Conservation (phyloP, 2,113 vertebrate genomes). For the Seriola quinqueradiata region DNA sequence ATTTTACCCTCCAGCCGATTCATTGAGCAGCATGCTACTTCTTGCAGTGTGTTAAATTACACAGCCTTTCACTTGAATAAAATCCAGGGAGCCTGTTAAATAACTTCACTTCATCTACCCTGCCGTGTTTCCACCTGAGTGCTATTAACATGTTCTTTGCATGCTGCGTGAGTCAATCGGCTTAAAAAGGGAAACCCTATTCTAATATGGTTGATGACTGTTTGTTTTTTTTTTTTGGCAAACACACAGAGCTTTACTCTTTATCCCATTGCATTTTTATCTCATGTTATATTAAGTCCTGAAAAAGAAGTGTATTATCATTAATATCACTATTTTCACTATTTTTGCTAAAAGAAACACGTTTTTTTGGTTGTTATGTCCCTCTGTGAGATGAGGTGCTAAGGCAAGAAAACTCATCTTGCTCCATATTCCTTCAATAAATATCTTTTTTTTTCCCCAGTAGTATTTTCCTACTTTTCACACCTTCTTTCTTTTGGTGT, state of each 20-base stretch:
- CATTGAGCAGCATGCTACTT: conserved; percentile 17
- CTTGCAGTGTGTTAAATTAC: conserved; percentile 44
- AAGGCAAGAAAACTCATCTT: conserved; percentile 46
- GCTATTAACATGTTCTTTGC: conserved; percentile 38
- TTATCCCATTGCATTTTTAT: background rate
- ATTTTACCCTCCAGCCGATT: conserved; percentile 36
- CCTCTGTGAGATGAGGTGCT: conserved; percentile 17
- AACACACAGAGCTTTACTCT: background rate
- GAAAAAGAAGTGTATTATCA: background rate
- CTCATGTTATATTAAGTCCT: background rate
- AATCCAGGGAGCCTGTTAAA: conserved; percentile 50
- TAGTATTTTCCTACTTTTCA: conserved; percentile 39
- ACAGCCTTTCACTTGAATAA: conserved; percentile 27
- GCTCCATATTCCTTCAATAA: conserved; percentile 27
- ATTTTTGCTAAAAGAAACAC: background rate
- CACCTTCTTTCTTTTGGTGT: conserved; percentile 21
- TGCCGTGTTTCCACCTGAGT: conserved; percentile 43
- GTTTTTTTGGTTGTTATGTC: background rate
- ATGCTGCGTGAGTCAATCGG: conserved; percentile 5
- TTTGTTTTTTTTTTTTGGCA: background rate
- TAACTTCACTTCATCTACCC: conserved; percentile 48
- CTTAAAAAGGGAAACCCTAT: conserved; percentile 23
- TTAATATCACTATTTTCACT: background rate
- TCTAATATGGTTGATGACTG: background rate
- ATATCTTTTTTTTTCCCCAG: conserved; percentile 13